Conservation (phyloP, 1,140 invertebrate species). For the Ceratoteleas bidentatus region DNA sequence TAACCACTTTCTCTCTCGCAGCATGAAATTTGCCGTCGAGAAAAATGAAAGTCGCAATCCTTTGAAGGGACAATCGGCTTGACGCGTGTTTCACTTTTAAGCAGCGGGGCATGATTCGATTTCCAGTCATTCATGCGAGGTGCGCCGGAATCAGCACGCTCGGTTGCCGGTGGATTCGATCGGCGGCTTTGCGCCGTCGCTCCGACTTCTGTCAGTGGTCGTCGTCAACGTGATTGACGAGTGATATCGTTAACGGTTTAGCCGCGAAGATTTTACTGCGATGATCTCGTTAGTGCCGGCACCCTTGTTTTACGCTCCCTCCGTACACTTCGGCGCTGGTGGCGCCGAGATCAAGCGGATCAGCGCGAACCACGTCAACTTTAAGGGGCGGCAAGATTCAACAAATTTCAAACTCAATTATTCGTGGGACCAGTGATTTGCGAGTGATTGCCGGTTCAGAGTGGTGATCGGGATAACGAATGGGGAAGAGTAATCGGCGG, state of each 20-base stretch:
- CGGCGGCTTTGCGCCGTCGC: constrained; percentile 52
- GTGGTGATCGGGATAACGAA: too few species aligned
- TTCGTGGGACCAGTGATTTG: not conserved
- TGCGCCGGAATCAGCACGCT: constrained; percentile 63
- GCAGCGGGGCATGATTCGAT: constrained; percentile 68
- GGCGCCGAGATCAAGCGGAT: constrained; percentile 55
- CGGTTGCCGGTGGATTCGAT: constrained; percentile 61
- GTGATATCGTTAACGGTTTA: constrained; percentile 79
- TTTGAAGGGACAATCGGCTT: constrained; percentile 23
- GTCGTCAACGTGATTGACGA: constrained; percentile 78
- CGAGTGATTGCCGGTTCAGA: not conserved
- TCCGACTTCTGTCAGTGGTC: constrained; percentile 69
- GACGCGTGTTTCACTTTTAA: constrained; percentile 19
- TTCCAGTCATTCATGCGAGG: constrained; percentile 70
- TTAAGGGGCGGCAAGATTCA: not conserved
- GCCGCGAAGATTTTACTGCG: constrained; percentile 71
- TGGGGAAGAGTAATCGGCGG: too few species aligned
- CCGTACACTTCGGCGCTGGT: constrained; percentile 51
- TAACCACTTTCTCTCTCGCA: too few species aligned
- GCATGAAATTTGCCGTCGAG: too few species aligned
- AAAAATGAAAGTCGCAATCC: not conserved
- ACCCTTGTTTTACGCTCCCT: constrained; percentile 65
- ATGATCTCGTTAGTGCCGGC: constrained; percentile 75
- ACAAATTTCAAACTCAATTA: constrained; percentile 50
- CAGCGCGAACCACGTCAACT: constrained; percentile 45